phyloP scores from a whole-genome alignment of 2,888 invertebrate species.

The Hypsopygia costalis region DNA sequence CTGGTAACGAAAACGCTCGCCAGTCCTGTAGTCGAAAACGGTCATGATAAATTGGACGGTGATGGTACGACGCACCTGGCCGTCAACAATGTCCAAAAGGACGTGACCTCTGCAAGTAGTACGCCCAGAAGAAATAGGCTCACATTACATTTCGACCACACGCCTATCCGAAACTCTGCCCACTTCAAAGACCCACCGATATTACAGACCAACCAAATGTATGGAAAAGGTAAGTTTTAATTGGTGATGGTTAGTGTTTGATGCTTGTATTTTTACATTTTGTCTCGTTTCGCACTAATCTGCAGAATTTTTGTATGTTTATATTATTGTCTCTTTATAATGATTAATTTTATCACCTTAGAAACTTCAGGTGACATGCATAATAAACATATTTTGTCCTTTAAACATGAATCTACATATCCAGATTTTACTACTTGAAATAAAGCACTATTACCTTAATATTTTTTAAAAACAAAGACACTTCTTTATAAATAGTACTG shows the following conservation, averaged over 20 bases:
- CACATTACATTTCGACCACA: conserved; percentile 87
- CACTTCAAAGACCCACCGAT: conserved; percentile 87
- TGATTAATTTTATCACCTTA: too few species aligned
- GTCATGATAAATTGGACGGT: conserved; percentile 57
- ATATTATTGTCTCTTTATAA: too few species aligned
- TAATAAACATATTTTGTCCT: too few species aligned
- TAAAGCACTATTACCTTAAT: too few species aligned
- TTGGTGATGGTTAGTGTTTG: not conserved
- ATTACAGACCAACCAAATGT: conserved; percentile 42
- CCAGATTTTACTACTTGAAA: too few species aligned
- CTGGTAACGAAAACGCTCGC: conserved; percentile 65
- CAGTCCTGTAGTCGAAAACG: conserved; percentile 58
- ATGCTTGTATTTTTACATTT: not conserved
- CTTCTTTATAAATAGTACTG: too few species aligned
- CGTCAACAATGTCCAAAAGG: conserved; percentile 40
- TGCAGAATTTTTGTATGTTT: not conserved
- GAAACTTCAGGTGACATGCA: too few species aligned
- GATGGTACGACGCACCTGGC: conserved; percentile 38
- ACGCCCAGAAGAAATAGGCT: conserved; percentile 83
- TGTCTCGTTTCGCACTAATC: not conserved
- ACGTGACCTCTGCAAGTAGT: conserved; percentile 53
- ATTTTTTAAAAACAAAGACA: too few species aligned
- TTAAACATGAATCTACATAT: too few species aligned
- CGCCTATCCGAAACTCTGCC: conserved; percentile 84
- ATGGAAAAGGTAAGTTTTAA: conserved; percentile 55